Conservation (phyloP, 1,140 invertebrate species). For the Helicoverpa zea region DNA sequence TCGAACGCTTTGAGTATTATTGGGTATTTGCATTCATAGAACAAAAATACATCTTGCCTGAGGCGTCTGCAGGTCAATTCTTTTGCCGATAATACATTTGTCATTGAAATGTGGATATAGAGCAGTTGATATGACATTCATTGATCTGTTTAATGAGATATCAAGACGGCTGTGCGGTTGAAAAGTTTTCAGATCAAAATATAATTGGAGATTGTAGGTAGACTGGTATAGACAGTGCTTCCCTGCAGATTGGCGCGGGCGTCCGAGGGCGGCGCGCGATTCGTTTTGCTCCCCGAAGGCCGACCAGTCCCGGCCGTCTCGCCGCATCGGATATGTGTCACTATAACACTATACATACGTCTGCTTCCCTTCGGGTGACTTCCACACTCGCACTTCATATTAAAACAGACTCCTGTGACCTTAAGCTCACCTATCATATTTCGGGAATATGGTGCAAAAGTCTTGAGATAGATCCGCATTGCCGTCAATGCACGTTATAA, state of each 20-base stretch:
- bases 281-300: slow-evolving; percentile 81
- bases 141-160: slow-evolving; percentile 37
- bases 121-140: slow-evolving; percentile 32
- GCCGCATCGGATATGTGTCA: slow-evolving; percentile 82
- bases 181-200: slow-evolving; percentile 38
- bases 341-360: slow-evolving; percentile 78
- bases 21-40: neutral
- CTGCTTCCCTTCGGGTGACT: slow-evolving; percentile 71
- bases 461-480: neutral
- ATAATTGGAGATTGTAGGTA: slow-evolving; percentile 51
- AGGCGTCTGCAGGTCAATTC: neutral
- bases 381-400: slow-evolving; percentile 69
- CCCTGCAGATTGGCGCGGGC: slow-evolving; percentile 58
- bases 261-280: slow-evolving; percentile 58
- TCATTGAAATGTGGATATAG: slow-evolving; percentile 11
- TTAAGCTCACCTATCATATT: slow-evolving; percentile 38
- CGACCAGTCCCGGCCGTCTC: slow-evolving; percentile 75
- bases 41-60: neutral
- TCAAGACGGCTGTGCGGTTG: slow-evolving; percentile 31
- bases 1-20: neutral
- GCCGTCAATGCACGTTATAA: neutral
- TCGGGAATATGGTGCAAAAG: neutral
- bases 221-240: slow-evolving; percentile 55
- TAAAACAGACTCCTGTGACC: slow-evolving; percentile 62
- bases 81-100: slow-evolving; percentile 2